Evolutionary conservation across 2,888 invertebrate species (phyloP), one percentile per base, ranked within the genome.

Genomic region (Orthosia gothica): DNA sequence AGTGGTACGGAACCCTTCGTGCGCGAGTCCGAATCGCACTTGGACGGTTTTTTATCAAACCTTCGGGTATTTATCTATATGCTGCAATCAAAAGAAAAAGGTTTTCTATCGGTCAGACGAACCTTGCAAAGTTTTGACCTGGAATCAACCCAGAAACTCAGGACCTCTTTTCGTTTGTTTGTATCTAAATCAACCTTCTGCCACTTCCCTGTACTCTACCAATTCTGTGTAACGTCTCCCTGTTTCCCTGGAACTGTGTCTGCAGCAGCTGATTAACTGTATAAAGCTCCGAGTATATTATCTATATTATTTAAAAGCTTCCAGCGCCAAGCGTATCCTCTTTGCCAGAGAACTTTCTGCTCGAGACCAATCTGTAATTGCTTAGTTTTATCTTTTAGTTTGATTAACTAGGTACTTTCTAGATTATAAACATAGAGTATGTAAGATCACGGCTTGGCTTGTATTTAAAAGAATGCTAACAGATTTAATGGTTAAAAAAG

Each of bases 191-290:
- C 0, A 52, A 40, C 64, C 78, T 85, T 81, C 81, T 88, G 45
- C 4, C 11, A 11, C 5, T 47, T 23, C 1, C 15, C 55, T 84
- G 18, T 15, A 3, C 5, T 4, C 3, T 59, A 62, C 13, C 40
- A 54, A 61, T 67, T 66, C 83, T 86, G 83, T 81, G 67, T 66
- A 81, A 81, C 83, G 63, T 87, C 84, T 79, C 81, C 78, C 74
- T 13, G 81, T 72, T 86, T 83, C 77, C 78, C 81, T 76, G 74
- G 80, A 87, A 86, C 82, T 85, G 77, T 71, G 85, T 85, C 85
- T 87, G 79, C 75, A 82, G 58, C 79, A 75, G 81, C 85, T 87
- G 87, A 87, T 87, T 87, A 86, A 87, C 75, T 81, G 81, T 77
- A 80, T 86, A 81, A 78, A 82, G 79, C 82, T 63, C 47, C 18